These are phyloP conservation scores for Axinella damicornis DNA, from an alignment of 37 sponge, comb jelly and placozoan genomes.

Conservation along the genomic window DNA sequence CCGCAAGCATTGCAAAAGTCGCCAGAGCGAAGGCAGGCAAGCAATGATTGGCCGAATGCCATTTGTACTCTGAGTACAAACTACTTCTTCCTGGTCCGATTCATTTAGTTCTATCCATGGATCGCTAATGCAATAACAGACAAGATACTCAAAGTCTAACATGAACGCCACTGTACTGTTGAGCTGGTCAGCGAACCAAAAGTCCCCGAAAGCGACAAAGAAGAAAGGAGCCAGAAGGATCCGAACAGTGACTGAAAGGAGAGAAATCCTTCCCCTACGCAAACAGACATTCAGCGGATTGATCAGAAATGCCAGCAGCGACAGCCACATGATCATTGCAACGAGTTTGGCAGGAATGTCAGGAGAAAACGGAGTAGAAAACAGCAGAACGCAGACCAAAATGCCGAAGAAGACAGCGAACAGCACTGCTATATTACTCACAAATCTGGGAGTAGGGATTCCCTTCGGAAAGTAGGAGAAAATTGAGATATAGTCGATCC, in stretches of 20 bases:
- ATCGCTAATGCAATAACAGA: constrained; percentile 72
- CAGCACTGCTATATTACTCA: constrained; percentile 52
- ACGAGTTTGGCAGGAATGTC: constrained; percentile 35
- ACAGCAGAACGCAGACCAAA: constrained; percentile 17
- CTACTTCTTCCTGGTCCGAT: background rate
- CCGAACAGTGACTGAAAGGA: constrained; percentile 61
- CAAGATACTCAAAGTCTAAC: constrained; percentile 85
- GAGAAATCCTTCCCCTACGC: constrained; percentile 51
- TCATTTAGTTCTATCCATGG: background rate
- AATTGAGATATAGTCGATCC: constrained; percentile 65
- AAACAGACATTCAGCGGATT: constrained; percentile 63
- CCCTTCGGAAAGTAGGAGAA: constrained; percentile 49
- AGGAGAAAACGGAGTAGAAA: background rate
- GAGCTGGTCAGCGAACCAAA: constrained; percentile 97
- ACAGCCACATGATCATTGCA: constrained; percentile 64
- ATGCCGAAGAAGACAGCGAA: constrained; percentile 44
- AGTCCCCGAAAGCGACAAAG: constrained; percentile 89
- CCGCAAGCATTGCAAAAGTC: constrained; percentile 92
- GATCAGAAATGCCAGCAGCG: constrained; percentile 49
- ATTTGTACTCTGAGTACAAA: constrained; percentile 49
- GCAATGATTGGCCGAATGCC: constrained; percentile 90
- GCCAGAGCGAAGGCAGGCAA: constrained; percentile 89
- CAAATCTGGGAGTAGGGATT: constrained; percentile 53
- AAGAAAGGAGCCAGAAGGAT: constrained; percentile 84
- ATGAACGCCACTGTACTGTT: constrained; percentile 89